Base-by-base conservation (phyloP, 2,113 vertebrate genomes). In the Xiphophorus maculatus region DNA sequence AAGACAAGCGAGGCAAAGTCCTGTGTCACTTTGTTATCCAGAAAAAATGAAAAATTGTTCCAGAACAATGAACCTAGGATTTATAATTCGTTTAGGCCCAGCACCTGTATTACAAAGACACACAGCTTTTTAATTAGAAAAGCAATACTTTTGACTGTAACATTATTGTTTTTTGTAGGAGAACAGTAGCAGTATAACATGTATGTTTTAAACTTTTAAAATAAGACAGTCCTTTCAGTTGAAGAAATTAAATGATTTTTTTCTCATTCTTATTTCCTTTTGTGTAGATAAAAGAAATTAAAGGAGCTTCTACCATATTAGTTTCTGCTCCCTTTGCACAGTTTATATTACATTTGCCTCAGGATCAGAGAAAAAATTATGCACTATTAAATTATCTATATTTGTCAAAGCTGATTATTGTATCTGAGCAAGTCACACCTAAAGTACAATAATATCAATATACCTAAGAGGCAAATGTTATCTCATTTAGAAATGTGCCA, bases 401-500 rank as follows among this genome's bases (percentile, higher is more conserved):
- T 1, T 58, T 58, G 51, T 58, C 51, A 58, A 58, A 58, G 51
- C 51, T 10, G 51, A 58, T 58, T 58, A 63, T 10, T 33, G 14
- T 29, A 63, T 63, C 19, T 42, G 12, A 42, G 33, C 11, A 27
- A 37, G 11, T 66, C 12, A 4, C 32, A 15, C 3, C 10, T 14
- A 60, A 17, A 66, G 29, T 37, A 66, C 29, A 13, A 35, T 37
- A 65, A 12, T n/a, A n/a, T 54, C n/a, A 51, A 29, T 48, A 79
- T 35, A 61, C 67, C 51, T 63, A 19, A 32, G 29, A 72, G 69
- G 30, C 42, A 40, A 32, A 80, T 77, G 58, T 54, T 44, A 32
- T 62, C 62, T 13, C 3, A 75, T 78, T 80, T 67, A 72, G 82
- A 77, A 29, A 84, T 66, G 64, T 69, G 29, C 60, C 40, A 70